Evolutionary conservation across 2,888 invertebrate species (phyloP).

Genomic region (Monochamus alternatus): DNA sequence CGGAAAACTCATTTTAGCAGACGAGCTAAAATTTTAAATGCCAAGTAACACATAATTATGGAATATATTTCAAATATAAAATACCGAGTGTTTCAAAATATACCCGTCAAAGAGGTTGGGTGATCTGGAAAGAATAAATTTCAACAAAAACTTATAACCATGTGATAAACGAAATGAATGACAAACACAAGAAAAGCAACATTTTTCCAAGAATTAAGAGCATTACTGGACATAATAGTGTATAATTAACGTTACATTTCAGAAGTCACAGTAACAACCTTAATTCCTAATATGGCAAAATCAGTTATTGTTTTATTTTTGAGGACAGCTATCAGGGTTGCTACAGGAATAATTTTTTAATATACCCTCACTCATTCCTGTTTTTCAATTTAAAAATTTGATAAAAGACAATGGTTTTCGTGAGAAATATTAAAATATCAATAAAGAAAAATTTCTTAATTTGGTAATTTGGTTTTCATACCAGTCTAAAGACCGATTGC

Average conservation of each 20-base stretch:
- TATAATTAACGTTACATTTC: not conserved
- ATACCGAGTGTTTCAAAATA: slow-evolving; percentile 48
- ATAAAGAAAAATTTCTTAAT: too few relatives aligned
- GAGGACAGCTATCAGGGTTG: too few relatives aligned
- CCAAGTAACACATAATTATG: slow-evolving; percentile 43
- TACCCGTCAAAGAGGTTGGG: slow-evolving; percentile 37
- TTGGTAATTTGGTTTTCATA: too few relatives aligned
- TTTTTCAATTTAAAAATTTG: too few relatives aligned
- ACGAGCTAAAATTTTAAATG: slow-evolving; percentile 67
- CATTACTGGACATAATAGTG: slow-evolving; percentile 7
- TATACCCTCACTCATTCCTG: too few relatives aligned
- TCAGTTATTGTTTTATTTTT: not conserved
- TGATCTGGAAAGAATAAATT: slow-evolving; percentile 45
- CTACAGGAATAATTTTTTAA: too few relatives aligned
- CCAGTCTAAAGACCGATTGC: too few relatives aligned
- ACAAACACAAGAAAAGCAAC: slow-evolving; percentile 15
- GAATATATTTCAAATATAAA: slow-evolving; percentile 33
- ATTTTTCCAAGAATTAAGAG: not conserved
- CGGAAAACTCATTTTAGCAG: slow-evolving; percentile 74
- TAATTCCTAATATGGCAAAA: not conserved
- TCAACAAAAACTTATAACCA: slow-evolving; percentile 33
- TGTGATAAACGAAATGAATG: slow-evolving; percentile 7
- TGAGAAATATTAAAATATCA: too few relatives aligned
- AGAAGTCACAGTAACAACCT: slow-evolving; percentile 1
- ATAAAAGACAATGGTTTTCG: too few relatives aligned